Conservation (phyloP, 2,113 vertebrate genomes). For the Heteronetta atricapilla region DNA sequence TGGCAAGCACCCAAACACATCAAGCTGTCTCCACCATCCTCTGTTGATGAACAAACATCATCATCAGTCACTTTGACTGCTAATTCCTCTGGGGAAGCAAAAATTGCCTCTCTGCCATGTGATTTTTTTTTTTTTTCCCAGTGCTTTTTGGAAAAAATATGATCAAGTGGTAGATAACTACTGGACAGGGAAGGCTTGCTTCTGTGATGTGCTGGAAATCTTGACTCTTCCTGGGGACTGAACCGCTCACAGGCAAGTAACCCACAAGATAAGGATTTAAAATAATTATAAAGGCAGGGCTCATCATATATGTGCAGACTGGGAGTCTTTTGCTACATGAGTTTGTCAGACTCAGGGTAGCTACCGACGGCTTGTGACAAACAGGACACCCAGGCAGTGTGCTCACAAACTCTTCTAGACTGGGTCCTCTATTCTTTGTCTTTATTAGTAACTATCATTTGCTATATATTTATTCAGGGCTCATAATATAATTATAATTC, state of each 20-base stretch:
- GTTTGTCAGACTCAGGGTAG: background rate
- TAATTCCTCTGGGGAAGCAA: background rate
- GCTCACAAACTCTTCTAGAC: background rate
- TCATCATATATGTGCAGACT: background rate
- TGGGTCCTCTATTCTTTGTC: background rate
- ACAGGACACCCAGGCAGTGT: background rate
- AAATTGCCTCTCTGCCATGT: background rate
- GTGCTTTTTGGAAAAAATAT: background rate
- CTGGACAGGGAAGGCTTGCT: background rate
- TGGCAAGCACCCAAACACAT: background rate
- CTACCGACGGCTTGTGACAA: background rate
- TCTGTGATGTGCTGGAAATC: background rate
- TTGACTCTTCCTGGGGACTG: background rate
- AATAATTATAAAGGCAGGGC: background rate
- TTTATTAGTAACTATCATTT: background rate
- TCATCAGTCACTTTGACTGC: background rate
- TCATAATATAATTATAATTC: background rate
- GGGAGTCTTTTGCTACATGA: background rate
- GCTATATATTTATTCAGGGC: background rate
- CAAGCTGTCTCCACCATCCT: accelerated
- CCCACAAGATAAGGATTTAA: background rate
- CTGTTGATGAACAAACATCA: background rate
- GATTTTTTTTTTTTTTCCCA: background rate
- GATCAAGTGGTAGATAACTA: background rate
- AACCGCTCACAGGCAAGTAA: background rate